Conservation (phyloP, 2,113 vertebrate genomes). For the Corythornis madagascariensis region DNA sequence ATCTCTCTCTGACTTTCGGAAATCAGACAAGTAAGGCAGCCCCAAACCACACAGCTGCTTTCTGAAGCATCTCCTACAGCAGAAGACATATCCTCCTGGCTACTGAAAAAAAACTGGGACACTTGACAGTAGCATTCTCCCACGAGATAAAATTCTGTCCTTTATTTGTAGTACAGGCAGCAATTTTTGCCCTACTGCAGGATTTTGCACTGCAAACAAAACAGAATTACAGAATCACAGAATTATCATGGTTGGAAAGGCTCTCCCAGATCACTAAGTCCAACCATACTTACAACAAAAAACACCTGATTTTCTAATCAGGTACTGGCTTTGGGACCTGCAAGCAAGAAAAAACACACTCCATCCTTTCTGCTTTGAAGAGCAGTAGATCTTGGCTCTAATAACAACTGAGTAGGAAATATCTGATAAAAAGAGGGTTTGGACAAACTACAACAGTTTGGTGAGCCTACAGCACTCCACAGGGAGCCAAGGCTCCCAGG, state of each 20-base stretch:
- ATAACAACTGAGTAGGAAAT: background rate
- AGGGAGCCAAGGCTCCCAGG: background rate
- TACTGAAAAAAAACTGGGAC: background rate
- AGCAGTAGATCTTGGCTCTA: background rate
- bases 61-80: background rate
- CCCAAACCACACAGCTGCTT: background rate
- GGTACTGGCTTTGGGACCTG: background rate
- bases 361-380: background rate
- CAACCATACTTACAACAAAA: too few relatives aligned
- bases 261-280: too few relatives aligned
- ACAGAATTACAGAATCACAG: background rate
- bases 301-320: background rate
- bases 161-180: background rate
- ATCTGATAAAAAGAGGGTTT: background rate
- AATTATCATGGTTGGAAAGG: too few relatives aligned
- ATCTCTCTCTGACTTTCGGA: background rate
- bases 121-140: background rate
- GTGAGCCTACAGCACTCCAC: background rate
- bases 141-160: background rate
- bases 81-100: background rate
- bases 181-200: background rate
- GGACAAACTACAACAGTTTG: background rate
- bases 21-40: background rate
- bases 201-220: background rate
- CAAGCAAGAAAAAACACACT: background rate